These are phyloP conservation scores for Drosophila chauvacae DNA, from an alignment of 1,140 invertebrate genomes.

Conservation along the genomic window DNA sequence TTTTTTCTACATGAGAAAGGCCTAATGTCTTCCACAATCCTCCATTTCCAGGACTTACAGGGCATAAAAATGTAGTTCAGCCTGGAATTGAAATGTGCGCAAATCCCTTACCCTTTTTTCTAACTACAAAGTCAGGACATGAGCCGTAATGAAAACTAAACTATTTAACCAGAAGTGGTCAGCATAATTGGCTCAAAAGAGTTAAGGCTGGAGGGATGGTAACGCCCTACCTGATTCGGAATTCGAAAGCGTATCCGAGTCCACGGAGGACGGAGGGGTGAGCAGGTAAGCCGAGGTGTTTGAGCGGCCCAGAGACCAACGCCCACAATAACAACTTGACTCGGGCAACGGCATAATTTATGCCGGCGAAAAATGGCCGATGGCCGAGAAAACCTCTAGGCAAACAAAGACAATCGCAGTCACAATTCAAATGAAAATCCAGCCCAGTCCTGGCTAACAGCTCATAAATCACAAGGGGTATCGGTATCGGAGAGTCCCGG, in stretches of 20 bases:
- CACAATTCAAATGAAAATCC: constrained; percentile 75
- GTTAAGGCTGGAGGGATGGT: constrained; percentile 61
- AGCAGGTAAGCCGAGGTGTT: constrained; percentile 40
- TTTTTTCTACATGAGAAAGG: not conserved
- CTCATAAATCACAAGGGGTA: constrained; percentile 69
- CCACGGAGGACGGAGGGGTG: not conserved
- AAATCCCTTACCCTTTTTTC: constrained; percentile 33
- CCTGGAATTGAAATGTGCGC: not conserved
- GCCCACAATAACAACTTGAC: constrained; percentile 83
- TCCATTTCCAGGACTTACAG: constrained; percentile 18
- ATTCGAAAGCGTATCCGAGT: constrained; percentile 12
- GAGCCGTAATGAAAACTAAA: constrained; percentile 55
- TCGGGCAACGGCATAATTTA: constrained; percentile 75
- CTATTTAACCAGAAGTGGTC: constrained; percentile 76
- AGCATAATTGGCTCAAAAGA: constrained; percentile 75
- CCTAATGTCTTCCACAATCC: constrained; percentile 1
- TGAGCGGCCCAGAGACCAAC: constrained; percentile 41
- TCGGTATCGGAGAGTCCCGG: constrained; percentile 19
- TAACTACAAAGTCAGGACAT: constrained; percentile 63
- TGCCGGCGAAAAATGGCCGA: constrained; percentile 53
- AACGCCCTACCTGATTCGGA: constrained; percentile 41
- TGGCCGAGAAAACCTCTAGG: constrained; percentile 49
- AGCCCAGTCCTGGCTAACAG: constrained; percentile 56
- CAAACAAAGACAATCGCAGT: constrained; percentile 52
- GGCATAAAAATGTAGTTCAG: constrained; percentile 28